Base-by-base conservation (phyloP, 30 jellyfish, hydroid and myxozoan species). In the Cassiopea xamachana region DNA sequence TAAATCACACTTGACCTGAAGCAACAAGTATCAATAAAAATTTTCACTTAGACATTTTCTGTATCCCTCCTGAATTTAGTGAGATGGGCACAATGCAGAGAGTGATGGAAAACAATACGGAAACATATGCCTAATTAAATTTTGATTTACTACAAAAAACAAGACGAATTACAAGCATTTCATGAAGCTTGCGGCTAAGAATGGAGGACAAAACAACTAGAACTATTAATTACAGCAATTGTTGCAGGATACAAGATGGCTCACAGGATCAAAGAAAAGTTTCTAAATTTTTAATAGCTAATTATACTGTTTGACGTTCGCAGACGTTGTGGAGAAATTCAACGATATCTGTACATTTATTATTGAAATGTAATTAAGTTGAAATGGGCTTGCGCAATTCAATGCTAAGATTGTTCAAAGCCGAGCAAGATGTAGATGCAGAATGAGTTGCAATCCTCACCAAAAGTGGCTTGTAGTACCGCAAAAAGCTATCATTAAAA, bases 111-210 rank as follows among this genome's bases (percentile, higher is more conserved):
- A 43, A 72, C 93, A 86, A 86, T 73, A 77, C 61, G 93, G 93
- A 75, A 86, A 77, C 93, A 86, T 76, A 86, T 86, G 93, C 70
- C 64, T 60, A 76, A 86, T 86, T 75, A 80, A 89, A 86, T 86
- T 45, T 77, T 14, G 73, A 69, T 51, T 48, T 68, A 50, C n/a
- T 64, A 73, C 89, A 46, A 72, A 75, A 77, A 77, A 61, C 50
- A 50, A 48, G 76, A n/a, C 71, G 74, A 59, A 48, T 50, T 7
- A 18, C 49, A 75, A 17, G 87, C 87, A 77, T 18, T 60, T 86
- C 48, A 8, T 7, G 49, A 73, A 61, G 60, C 77, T 62, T 69
- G 90, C 69, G 90, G 82, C 82, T 61, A 49, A 9, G 81, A 61
- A 39, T 60, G 71, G 79, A 81, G 73, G 81, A 81, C 69, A 69